Evolutionary conservation across 2,888 invertebrate species (phyloP).

Genomic region (Limulus polyphemus): DNA sequence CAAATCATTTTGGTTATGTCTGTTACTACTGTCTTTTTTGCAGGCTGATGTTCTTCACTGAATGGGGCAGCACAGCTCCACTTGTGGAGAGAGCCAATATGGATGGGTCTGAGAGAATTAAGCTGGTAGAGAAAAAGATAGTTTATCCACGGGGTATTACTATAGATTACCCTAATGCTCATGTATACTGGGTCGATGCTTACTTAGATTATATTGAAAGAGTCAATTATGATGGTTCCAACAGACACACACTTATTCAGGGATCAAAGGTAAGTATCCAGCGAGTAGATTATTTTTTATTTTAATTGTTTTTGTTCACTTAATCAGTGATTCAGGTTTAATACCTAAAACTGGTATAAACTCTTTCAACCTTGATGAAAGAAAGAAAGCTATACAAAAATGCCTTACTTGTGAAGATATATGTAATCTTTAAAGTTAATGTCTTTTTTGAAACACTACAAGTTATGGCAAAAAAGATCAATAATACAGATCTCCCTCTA

Average conservation of each 20-base stretch:
- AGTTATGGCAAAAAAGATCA: no score
- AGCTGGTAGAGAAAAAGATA: conserved; percentile 53
- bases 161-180: conserved; percentile 55
- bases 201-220: conserved; percentile 66
- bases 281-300: neutral
- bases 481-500: no score
- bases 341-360: neutral
- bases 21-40: neutral
- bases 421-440: no score
- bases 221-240: conserved; percentile 59
- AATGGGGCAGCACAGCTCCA: conserved; percentile 53
- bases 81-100: conserved; percentile 52
- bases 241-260: conserved; percentile 49
- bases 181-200: conserved; percentile 67
- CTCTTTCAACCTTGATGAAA: no score
- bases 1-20: neutral
- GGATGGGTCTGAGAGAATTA: conserved; percentile 49
- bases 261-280: conserved; percentile 41
- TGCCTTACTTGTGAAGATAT: neutral
- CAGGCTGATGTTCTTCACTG: conserved; percentile 54
- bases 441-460: no score
- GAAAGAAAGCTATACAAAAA: neutral
- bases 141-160: conserved; percentile 63
- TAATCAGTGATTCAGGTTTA: conserved; percentile 1
- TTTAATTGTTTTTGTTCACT: conserved; percentile 1